Percentiles rank a stretch among this genome's conserved stretches.
phyloP scores from a whole-genome alignment of 2,113 vertebrate species.

The Circaetus cinerascens region DNA sequence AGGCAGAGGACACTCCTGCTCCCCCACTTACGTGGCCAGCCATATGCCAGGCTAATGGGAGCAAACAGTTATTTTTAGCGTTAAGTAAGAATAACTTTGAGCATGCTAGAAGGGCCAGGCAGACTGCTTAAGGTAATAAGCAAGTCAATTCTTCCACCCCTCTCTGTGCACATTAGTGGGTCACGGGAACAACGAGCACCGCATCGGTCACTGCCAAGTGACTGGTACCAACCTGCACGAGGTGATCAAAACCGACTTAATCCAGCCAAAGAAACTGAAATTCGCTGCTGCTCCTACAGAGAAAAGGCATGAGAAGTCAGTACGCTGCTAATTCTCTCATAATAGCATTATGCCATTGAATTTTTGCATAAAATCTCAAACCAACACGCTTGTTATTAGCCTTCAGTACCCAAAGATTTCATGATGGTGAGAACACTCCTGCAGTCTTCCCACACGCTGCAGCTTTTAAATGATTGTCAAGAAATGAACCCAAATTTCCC shows the following conservation, averaged over 20 bases:
- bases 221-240: constrained; percentile 81
- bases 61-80: background rate
- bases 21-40: background rate
- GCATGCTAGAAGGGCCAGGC: background rate
- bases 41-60: background rate
- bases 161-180: background rate
- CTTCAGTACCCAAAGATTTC: background rate
- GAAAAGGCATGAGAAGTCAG: constrained; percentile 34
- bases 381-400: background rate
- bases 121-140: background rate
- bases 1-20: background rate
- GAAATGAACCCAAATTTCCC: background rate
- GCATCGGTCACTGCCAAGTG: background rate
- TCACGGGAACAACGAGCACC: background rate
- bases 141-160: background rate
- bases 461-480: background rate
- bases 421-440: background rate
- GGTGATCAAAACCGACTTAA: constrained; percentile 76
- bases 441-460: background rate
- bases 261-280: constrained; percentile 91
- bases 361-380: background rate
- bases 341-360: background rate
- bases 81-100: background rate
- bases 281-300: constrained; percentile 84
- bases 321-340: background rate